These are phyloP conservation scores for Malurus leucopterus DNA, from an alignment of 2,797 vertebrate species.

Conservation along the genomic window DNA sequence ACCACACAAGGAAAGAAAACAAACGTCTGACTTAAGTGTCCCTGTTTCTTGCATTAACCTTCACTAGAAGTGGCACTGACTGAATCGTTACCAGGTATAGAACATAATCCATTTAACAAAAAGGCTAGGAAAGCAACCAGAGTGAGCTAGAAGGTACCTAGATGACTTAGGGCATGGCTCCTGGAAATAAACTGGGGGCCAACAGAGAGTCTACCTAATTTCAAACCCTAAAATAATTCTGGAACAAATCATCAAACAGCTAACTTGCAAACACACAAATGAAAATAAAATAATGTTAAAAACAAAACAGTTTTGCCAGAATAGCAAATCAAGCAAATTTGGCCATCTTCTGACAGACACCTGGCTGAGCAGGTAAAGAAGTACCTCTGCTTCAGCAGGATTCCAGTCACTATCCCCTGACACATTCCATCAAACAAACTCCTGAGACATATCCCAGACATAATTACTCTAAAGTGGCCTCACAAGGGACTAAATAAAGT, in stretches of 20 bases:
- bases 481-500: not conserved
- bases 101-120: not conserved
- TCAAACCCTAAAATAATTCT: not conserved
- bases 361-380: not conserved
- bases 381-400: accelerated
- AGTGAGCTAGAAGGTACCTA: not conserved
- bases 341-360: not conserved
- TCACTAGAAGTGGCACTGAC: not conserved
- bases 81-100: not conserved
- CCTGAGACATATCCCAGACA: not conserved
- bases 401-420: not conserved
- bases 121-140: not conserved
- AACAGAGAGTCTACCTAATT: not conserved
- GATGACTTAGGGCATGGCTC: not conserved
- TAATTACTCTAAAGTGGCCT: not conserved
- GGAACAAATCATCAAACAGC: not conserved
- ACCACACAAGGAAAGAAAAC: not conserved
- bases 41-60: not conserved
- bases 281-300: not conserved
- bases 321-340: not conserved
- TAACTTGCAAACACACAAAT: not conserved
- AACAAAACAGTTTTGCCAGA: not conserved
- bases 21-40: not conserved
- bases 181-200: not conserved
- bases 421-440: not conserved